A percentile compares a stretch with the other conserved stretches of the same genome.
These are phyloP conservation scores for Chaetodon auriga DNA, from an alignment of 2,113 vertebrate genomes.

Conservation along the genomic window DNA sequence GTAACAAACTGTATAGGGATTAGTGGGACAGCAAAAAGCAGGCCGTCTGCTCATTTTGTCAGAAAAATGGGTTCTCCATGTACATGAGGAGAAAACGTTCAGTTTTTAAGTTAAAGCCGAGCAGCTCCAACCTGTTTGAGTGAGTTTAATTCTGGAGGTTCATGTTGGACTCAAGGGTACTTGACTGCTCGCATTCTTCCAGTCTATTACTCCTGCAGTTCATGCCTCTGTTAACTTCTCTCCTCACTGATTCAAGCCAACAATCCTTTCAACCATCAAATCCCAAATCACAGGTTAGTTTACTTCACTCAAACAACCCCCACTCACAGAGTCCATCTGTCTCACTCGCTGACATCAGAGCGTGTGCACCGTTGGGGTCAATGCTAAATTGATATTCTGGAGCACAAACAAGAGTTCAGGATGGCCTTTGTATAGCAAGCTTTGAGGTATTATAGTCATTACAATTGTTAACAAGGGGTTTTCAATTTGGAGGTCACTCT, in stretches of 20 bases:
- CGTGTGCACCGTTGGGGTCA: constrained; percentile 33
- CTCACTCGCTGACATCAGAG: constrained; percentile 48
- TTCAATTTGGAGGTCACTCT: constrained; percentile 11
- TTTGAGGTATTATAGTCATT: constrained; percentile 42
- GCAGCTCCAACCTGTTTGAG: neutral
- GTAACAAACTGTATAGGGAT: constrained; percentile 48
- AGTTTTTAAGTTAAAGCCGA: constrained; percentile 22
- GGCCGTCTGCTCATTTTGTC: constrained; percentile 6
- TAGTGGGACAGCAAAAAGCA: constrained; percentile 40
- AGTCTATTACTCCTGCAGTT: constrained; percentile 64
- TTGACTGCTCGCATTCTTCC: constrained; percentile 57
- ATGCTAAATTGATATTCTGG: constrained; percentile 63
- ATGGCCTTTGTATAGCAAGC: constrained; percentile 25
- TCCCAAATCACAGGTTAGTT: constrained; percentile 81
- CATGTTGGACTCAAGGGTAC: constrained; percentile 19
- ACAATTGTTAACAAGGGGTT: constrained; percentile 31
- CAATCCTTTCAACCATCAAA: constrained; percentile 79
- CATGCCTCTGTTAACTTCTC: constrained; percentile 71
- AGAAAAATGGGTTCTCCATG: neutral
- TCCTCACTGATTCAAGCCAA: constrained; percentile 70
- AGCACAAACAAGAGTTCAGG: constrained; percentile 48
- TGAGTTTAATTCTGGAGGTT: constrained; percentile 24
- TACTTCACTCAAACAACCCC: constrained; percentile 67
- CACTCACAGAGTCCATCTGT: constrained; percentile 73
- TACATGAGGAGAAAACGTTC: constrained; percentile 5